Percentiles rank a stretch among this genome's conserved stretches.
Conservation (phyloP, 2,113 vertebrate species). For the Zosterops pallidus region DNA sequence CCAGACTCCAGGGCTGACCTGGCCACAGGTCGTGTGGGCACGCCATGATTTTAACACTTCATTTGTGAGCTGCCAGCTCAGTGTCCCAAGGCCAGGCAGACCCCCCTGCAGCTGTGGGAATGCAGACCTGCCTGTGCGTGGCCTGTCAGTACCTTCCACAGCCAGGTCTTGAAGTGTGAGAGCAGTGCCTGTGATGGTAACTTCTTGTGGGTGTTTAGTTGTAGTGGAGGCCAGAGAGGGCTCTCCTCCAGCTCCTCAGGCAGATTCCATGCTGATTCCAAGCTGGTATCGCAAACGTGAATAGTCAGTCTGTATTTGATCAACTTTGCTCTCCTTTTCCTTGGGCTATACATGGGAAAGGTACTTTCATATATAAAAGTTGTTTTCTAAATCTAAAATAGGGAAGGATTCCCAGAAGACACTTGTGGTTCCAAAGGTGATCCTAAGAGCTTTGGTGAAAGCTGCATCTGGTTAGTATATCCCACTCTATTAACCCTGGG, state of each 20-base stretch:
- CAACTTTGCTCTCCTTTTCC: background rate
- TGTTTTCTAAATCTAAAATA: background rate
- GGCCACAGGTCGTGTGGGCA: no score
- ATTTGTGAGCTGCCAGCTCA: background rate
- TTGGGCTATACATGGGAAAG: rapidly evolving
- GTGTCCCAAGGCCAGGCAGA: background rate
- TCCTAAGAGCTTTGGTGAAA: rapidly evolving
- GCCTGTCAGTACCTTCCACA: background rate
- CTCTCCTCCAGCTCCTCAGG: background rate
- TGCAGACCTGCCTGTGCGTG: no score
- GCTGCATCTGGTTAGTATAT: background rate
- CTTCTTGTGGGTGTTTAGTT: no score
- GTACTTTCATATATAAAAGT: rapidly evolving
- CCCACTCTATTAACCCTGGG: background rate
- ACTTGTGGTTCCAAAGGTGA: background rate
- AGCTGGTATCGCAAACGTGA: background rate
- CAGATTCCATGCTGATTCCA: background rate
- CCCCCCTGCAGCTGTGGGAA: background rate
- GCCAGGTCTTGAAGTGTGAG: background rate
- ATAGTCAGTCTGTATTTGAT: background rate
- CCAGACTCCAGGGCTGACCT: background rate
- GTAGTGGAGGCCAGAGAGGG: background rate
- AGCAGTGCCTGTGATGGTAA: background rate
- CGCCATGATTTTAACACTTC: background rate
- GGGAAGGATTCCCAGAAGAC: background rate